Evolutionary conservation across 1,140 invertebrate genomes (phyloP), one percentile per base, ranked within the genome.

Genomic region (Teleopsis dalmanni): DNA sequence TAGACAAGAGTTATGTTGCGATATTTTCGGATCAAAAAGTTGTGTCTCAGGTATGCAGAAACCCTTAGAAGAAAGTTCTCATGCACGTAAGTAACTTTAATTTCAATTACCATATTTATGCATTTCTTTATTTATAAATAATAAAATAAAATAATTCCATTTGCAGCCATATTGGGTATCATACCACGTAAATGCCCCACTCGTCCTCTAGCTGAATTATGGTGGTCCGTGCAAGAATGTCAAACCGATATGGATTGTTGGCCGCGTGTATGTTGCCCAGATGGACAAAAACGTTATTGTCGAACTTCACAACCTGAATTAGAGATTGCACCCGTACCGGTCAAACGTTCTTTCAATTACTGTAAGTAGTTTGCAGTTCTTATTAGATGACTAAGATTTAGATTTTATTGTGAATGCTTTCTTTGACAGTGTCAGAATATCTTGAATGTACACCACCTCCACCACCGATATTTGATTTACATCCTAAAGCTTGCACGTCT

Each of bases 401-500:
- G 7, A 7, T 9, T 37, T 14, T 37, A 7, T 37, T 37, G 50
- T 37, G 18, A 18, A 34, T 47, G 52, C 58, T 66, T 82, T 80
- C 61, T 82, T 10, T 74, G 46, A 68, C 70, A 69, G 69, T 83
- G 18, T 73, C 79, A 31, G 76, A 78, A 34, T 85, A 84, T 52
- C 70, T 85, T 45, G 82, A 85, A 58, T 85, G 83, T 60, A 82
- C 82, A 7, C 66, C 79, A n/a, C 77, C 82, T 4, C 83, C 83
- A 3, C 76, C 78, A 23, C 68, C 75, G 22, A 59, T 77, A 31
- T 73, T 81, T 36, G 82, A 85, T 62, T 54, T 82, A 27, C 83
- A 84, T 62, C 80, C 82, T 4, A 77, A 80, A 56, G 62, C 74
- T 10, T 86, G 84, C 58, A 78, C 76, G 47, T 79, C 76, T 4